Evolutionary conservation across 1,140 invertebrate genomes (phyloP).

Genomic region (Alviniconcha marisindica): DNA sequence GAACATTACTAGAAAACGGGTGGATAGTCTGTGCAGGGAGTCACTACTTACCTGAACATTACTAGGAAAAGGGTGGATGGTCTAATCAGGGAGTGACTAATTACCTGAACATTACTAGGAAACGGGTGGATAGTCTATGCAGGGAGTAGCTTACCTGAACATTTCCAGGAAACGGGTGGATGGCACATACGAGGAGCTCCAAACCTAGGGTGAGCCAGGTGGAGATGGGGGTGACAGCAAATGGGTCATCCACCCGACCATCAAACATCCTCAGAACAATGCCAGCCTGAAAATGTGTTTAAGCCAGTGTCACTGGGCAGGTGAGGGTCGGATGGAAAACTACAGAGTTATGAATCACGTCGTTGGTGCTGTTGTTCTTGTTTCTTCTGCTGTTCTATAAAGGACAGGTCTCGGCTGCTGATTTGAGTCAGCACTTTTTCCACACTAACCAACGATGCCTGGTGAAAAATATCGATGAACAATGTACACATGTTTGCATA

Average conservation of each 20-base stretch:
- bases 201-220: slow-evolving; percentile 46
- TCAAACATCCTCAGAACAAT: slow-evolving; percentile 61
- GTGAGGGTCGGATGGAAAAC: no score
- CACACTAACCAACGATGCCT: no score
- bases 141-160: slow-evolving; percentile 42
- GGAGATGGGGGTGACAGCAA: slow-evolving; percentile 42
- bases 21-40: no score
- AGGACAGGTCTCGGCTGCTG: no score
- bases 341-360: no score
- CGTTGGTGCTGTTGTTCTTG: no score
- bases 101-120: not conserved
- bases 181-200: slow-evolving; percentile 64
- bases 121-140: not conserved
- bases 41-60: slow-evolving; percentile 49
- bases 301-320: no score
- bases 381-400: no score
- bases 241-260: slow-evolving; percentile 58
- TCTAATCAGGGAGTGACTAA: no score
- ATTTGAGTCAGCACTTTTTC: no score
- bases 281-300: slow-evolving; percentile 57
- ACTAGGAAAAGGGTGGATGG: slow-evolving; percentile 70
- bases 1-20: not conserved
- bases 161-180: slow-evolving; percentile 71
- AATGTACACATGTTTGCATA: no score
- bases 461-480: no score